Base-by-base conservation (phyloP, 2,888 invertebrate genomes). In the Drosophila pseudotalamancana region DNA sequence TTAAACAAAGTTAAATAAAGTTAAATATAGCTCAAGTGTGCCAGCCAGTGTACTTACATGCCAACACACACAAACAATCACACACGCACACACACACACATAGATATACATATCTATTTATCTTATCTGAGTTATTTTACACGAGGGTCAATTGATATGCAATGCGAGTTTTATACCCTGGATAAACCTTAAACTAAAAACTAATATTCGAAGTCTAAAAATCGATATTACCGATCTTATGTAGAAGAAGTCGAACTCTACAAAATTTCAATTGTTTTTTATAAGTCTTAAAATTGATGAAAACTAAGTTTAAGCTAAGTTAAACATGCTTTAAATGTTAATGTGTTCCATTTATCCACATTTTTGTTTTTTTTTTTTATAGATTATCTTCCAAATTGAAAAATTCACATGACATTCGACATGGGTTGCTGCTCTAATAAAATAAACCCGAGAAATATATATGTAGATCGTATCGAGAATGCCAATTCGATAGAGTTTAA, bases 21-120 rank as follows among this genome's bases (percentile, higher is more conserved):
- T 32, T 48, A n/a, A 68, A 50, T 49, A 55, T n/a, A 51, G 39
- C 16, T 46, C 45, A 65, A 77, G 48, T 70, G 74, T 70, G 62
- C 67, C 72, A 68, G 39, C 1, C 18, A 23, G 46, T 54, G 55
- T 34, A 43, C 37, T 62, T 55, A 62, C 55, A 56, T 66, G 21
- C 12, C 12, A 3, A 39, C 8, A 39, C 2, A 35, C 5, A 35
- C 3, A 35, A 2, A 35, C 1, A 5, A 3, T 11, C 4, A 11
- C 6, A 35, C 6, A 21, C 2, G 12, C 4, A 40, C 14, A 14
- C 11, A 40, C 14, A 23, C 23, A 27, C 11, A n/a, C 56, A 37
- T 21, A 29, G 19, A 23, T 50, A 55, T 50, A 51, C 49, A 57
- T 67, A 49, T 70, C 19, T 37, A 31, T 54, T 29, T 42, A 40